Evolutionary conservation across 2,113 vertebrate genomes (phyloP).

Genomic region (Columba livia): DNA sequence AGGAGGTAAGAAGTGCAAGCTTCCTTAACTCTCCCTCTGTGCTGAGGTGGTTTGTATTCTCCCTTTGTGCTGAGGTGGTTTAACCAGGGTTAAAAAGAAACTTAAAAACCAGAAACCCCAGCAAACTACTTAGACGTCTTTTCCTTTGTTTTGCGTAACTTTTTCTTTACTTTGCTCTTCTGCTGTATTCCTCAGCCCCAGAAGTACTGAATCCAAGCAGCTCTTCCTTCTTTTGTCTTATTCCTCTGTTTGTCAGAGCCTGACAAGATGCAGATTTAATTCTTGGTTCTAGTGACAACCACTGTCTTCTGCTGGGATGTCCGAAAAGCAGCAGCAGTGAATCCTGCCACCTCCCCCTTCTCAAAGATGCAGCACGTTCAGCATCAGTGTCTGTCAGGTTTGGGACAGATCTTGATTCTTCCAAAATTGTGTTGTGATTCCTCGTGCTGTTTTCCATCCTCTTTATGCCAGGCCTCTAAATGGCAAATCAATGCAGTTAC

Average conservation of each 20-base stretch:
- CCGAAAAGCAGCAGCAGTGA: not conserved
- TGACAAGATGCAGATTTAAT: constrained; percentile 11
- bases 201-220: not conserved
- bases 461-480: not conserved
- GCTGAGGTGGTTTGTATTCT: not conserved
- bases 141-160: not conserved
- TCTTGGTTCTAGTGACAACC: not conserved
- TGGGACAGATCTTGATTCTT: not conserved
- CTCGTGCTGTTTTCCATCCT: not conserved
- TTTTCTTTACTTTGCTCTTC: not conserved
- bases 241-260: not conserved
- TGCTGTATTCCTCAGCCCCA: not conserved
- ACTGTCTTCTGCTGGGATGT: not conserved
- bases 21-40: not conserved
- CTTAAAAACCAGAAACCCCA: not conserved
- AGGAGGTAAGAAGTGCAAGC: not conserved
- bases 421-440: not conserved
- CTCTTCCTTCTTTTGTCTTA: not conserved
- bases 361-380: not conserved
- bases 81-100: not conserved
- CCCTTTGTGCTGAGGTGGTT: not conserved
- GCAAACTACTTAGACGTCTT: not conserved
- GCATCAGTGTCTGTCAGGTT: not conserved
- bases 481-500: not conserved
- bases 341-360: not conserved